Conservation (phyloP, 2,797 vertebrate species). For the Pseudocheirus occidentalis region DNA sequence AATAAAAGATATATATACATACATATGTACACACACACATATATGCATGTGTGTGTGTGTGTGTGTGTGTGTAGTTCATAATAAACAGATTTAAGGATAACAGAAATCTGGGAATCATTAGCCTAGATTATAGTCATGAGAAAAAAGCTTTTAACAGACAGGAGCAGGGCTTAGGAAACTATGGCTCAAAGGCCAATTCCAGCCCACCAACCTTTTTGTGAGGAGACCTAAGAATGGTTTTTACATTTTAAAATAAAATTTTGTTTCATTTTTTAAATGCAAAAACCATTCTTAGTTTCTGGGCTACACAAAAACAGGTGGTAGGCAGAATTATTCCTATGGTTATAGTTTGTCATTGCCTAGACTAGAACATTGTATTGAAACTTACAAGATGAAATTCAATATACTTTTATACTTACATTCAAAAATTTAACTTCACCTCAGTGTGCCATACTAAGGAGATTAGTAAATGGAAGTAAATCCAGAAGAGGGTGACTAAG, state of each 20-base stretch:
- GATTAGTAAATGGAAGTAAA: background rate
- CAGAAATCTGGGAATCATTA: background rate
- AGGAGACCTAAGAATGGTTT: background rate
- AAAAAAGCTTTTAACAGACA: background rate
- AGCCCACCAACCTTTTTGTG: background rate
- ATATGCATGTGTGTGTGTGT: no score
- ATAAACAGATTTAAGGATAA: background rate
- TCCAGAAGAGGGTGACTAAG: background rate
- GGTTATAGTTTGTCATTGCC: no score
- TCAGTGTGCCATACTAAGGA: background rate
- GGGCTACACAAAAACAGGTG: background rate
- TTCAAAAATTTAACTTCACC: background rate
- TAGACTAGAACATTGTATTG: no score
- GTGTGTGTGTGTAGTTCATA: background rate
- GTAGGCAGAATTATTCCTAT: background rate
- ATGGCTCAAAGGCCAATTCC: background rate
- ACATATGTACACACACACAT: no score
- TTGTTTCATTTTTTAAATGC: no score
- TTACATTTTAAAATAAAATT: background rate
- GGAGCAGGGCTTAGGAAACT: background rate
- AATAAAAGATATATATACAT: no score
- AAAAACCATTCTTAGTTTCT: no score
- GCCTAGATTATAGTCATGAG: background rate
- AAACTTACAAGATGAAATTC: background rate
- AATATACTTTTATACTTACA: background rate